These are phyloP conservation scores for Eupeodes luniger DNA, from an alignment of 2,888 invertebrate species.

Conservation along the genomic window DNA sequence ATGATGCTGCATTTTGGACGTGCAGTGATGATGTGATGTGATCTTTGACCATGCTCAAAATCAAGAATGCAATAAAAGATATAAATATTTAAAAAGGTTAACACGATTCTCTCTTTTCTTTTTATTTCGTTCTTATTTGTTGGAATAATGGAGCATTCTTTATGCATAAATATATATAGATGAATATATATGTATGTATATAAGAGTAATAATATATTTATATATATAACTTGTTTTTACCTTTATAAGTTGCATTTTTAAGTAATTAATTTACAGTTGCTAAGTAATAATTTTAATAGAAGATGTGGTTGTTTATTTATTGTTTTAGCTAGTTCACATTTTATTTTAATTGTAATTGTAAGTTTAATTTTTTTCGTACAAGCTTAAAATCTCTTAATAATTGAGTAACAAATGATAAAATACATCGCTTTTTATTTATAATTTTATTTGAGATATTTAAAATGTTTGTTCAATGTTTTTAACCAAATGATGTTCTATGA, in stretches of 20 bases:
- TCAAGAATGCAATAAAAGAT: background rate
- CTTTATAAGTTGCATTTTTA: constrained; percentile 63
- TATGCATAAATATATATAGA: constrained; percentile 24
- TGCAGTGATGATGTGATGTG: too few relatives aligned
- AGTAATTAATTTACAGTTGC: constrained; percentile 65
- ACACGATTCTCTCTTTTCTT: constrained; percentile 56
- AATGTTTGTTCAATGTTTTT: constrained; percentile 23
- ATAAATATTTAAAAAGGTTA: constrained; percentile 54
- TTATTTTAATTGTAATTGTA: background rate
- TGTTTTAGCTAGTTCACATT: constrained; percentile 38
- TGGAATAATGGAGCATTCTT: constrained; percentile 68
- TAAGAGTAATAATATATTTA: constrained; percentile 67
- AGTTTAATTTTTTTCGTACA: constrained; percentile 23
- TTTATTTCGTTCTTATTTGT: constrained; percentile 54
- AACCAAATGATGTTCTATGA: constrained; percentile 36
- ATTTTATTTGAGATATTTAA: constrained; percentile 34
- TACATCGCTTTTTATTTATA: constrained; percentile 51
- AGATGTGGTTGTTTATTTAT: constrained; percentile 35
- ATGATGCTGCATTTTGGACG: too few relatives aligned
- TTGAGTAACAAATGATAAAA: constrained; percentile 66
- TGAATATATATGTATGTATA: constrained; percentile 61
- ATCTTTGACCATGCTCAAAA: too few relatives aligned
- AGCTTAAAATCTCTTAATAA: constrained; percentile 49
- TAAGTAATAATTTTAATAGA: constrained; percentile 41
- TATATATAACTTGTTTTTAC: constrained; percentile 48